Evolutionary conservation across 2,888 invertebrate genomes (phyloP), one percentile per base, ranked within the genome.

Genomic region (Apamea crenata): DNA sequence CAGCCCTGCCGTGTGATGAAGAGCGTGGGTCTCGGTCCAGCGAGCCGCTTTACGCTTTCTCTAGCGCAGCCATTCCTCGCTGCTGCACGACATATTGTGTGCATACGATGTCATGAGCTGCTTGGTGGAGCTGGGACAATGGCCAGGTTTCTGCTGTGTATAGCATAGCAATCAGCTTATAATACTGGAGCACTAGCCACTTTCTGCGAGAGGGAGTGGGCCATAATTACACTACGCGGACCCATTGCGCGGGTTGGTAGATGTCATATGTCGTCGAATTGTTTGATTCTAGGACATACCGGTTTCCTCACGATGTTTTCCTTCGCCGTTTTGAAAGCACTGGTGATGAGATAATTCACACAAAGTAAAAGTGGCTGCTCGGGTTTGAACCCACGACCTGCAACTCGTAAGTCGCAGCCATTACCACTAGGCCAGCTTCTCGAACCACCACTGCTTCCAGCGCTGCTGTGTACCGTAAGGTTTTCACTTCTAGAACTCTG

Each of bases 41-140:
- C 91, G 92, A 80, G 56, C 92, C 82, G 86, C 93, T 92, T 90
- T 92, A 92, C 95, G 95, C 95, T 95, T 95, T 95, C 95, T 93
- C 93, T 89, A 87, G 89, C 83, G 91, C 92, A 91, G 86, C 92
- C 92, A 93, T 93, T 93, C 93, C 92, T 91, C 90, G 81, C 80
- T 82, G 84, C 92, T 82, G 84, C 92, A 91, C 93, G 92, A 90
- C 86, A 92, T 80, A 40, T 71, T 71, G 72, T 87, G 81, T 69
- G 77, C 90, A 83, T 87, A 83, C 86, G 83, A 83, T 82, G 82
- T 80, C 85, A 85, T 59, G 85, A 77, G 77, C 79, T 77, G 69
- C 44, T 66, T 61, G n/a, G 70, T 40, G 25, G 21, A 79, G 81
- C 47, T 67, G 81, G 65, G 69, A 75, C 81, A 76, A 69, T 82